Percentiles rank a stretch among this genome's conserved stretches.
Evolutionary conservation across 2,113 vertebrate genomes (phyloP).

Genomic region (Amia ocellicauda): DNA sequence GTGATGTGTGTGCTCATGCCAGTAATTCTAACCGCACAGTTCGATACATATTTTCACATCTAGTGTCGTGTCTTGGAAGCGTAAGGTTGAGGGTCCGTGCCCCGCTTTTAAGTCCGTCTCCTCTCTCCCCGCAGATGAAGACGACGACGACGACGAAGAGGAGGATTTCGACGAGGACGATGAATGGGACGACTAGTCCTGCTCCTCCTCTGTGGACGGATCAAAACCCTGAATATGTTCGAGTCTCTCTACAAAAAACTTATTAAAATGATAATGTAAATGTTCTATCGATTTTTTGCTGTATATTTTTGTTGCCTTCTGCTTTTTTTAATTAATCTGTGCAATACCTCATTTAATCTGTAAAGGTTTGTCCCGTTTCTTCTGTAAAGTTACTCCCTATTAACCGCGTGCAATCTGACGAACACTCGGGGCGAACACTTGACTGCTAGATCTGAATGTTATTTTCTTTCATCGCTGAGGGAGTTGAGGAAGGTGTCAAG

Average conservation of each 20-base stretch:
- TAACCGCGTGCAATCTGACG: conserved; percentile 79
- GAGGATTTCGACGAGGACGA: conserved; percentile 99
- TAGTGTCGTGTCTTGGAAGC: too few relatives aligned
- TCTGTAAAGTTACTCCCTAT: conserved; percentile 74
- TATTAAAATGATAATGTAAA: conserved; percentile 92
- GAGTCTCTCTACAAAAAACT: conserved; percentile 84
- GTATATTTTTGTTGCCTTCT: conserved; percentile 96
- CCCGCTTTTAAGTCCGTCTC: too few relatives aligned
- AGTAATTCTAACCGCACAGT: neutral
- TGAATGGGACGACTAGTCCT: conserved; percentile 93
- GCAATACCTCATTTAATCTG: conserved; percentile 98
- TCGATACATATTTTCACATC: neutral
- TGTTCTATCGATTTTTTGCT: conserved; percentile 89
- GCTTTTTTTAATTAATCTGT: conserved; percentile 87
- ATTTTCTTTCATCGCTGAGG: conserved; percentile 63
- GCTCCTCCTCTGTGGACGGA: conserved; percentile 62
- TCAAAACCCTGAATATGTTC: conserved; percentile 80
- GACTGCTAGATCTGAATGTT: conserved; percentile 68
- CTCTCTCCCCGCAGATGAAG: conserved; percentile 80
- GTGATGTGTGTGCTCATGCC: neutral
- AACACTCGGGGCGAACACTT: conserved; percentile 65
- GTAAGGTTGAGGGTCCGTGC: too few relatives aligned
- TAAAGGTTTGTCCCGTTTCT: conserved; percentile 78
- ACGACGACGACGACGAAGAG: conserved; percentile 94
- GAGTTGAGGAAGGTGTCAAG: conserved; percentile 68